phyloP scores from a whole-genome alignment of 2,113 vertebrate species.

The Rhodinocichla rosea region DNA sequence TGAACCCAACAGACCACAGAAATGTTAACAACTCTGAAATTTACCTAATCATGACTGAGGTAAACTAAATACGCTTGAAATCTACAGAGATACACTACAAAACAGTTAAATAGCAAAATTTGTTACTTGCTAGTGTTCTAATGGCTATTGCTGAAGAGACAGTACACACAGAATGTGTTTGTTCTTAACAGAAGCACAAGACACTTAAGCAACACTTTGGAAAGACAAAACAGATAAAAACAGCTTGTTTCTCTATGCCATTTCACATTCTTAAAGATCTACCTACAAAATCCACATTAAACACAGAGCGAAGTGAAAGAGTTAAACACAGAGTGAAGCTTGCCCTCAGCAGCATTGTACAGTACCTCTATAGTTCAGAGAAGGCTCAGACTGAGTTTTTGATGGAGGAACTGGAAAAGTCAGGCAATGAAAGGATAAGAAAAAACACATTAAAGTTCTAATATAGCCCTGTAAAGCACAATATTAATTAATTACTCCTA shows the following conservation, averaged over 20 bases:
- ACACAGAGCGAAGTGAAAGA: not conserved
- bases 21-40: not conserved
- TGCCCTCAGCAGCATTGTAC: conserved; percentile 15
- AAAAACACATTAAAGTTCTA: not conserved
- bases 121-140: not conserved
- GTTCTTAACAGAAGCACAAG: not conserved
- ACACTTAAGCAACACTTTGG: not conserved
- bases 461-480: not conserved
- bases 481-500: not conserved
- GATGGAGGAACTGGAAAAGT: conserved; percentile 88
- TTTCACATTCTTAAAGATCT: not conserved
- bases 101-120: not conserved
- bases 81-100: not conserved
- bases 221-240: not conserved
- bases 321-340: not conserved
- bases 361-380: conserved; percentile 88
- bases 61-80: not conserved
- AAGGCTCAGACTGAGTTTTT: conserved; percentile 91
- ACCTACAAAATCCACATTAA: conserved; percentile 26
- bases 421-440: conserved; percentile 54
- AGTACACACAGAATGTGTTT: not conserved
- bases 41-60: not conserved
- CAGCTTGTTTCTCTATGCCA: not conserved
- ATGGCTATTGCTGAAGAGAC: not conserved
- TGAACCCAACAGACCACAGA: not conserved